These are phyloP conservation scores for Lutjanus argentimaculatus DNA, from an alignment of 2,797 vertebrate species.

Conservation along the genomic window DNA sequence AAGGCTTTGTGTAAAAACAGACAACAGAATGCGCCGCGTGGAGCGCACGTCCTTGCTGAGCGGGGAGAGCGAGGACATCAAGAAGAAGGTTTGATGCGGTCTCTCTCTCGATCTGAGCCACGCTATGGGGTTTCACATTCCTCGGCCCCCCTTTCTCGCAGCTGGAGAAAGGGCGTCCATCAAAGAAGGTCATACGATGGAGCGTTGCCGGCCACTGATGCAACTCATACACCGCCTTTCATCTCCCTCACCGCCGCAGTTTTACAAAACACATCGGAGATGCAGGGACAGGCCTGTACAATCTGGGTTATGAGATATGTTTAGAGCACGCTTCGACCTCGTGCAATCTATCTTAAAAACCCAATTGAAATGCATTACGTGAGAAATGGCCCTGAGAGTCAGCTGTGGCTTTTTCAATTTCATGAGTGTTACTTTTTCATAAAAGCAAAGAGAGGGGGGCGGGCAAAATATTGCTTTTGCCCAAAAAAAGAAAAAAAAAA, in stretches of 20 bases:
- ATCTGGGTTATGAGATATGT: slow-evolving; percentile 71
- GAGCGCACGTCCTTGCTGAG: slow-evolving; percentile 51
- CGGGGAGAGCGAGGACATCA: slow-evolving; percentile 57
- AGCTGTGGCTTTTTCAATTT: slow-evolving; percentile 76
- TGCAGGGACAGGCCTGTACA: background rate
- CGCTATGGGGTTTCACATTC: slow-evolving; percentile 47
- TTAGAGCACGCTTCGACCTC: slow-evolving; percentile 50
- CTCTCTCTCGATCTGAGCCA: slow-evolving; percentile 28
- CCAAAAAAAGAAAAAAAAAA: slow-evolving; percentile 19
- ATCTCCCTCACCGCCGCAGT: slow-evolving; percentile 26
- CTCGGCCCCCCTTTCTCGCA: slow-evolving; percentile 12
- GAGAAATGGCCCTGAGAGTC: slow-evolving; percentile 67
- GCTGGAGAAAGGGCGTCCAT: slow-evolving; percentile 55
- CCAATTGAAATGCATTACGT: slow-evolving; percentile 73
- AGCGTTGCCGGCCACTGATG: slow-evolving; percentile 29
- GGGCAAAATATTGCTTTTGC: slow-evolving; percentile 69
- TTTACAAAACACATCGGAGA: slow-evolving; percentile 47
- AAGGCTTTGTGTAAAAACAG: slow-evolving; percentile 63
- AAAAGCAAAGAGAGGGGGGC: slow-evolving; percentile 43
- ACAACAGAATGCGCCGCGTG: slow-evolving; percentile 40
- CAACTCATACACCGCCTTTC: slow-evolving; percentile 43
- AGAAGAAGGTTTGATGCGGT: slow-evolving; percentile 54
- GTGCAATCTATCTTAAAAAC: slow-evolving; percentile 67
- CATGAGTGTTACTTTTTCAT: slow-evolving; percentile 76
- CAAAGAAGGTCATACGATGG: slow-evolving; percentile 61